Base-by-base conservation (phyloP, 1,140 invertebrate species). In the Drosophila parvula region DNA sequence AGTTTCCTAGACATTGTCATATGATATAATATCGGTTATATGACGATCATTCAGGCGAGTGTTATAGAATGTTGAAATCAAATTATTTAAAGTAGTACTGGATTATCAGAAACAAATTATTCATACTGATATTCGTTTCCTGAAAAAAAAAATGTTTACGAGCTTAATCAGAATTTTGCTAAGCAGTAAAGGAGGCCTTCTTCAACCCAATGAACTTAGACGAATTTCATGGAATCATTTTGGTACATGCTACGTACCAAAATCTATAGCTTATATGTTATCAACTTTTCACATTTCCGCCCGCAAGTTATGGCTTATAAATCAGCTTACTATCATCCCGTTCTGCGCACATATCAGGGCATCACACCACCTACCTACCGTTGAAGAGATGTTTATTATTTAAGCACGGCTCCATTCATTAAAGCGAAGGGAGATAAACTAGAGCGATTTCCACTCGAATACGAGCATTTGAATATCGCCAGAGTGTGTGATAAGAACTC, bases 361-460 rank as follows among this genome's bases (percentile, higher is more conserved):
- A 64, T 64, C 44, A 18, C 65, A 10, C 36, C 62, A 22, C 8
- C 57, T 7, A 7, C 22, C 41, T n/a, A 11, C 32, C 32, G 32
- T 22, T 43, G 30, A 43, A 41, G 18, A 55, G 71, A n/a, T n/a
- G n/a, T n/a, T 48, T 73, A 71, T 55, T 50, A 56, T 59, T 71
- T 70, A 47, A 79, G 60, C 71, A 79, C 53, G 63, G 16, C 18
- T 22, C 63, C 81, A 81, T 85, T 85, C 81, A 85, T 86, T 55
- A 75, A 84, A 81, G 61, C 16, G 32, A 27, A 16, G 2, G 14
- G 7, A 45, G 47, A 28, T 56, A 57, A 56, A 43, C 27, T 8
- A 38, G 41, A 62, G 8, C 59, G 57, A 44, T 32, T 45, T 22
- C 44, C 64, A 60, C 43, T 50, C 22, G 32, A 38, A 36, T 48